Evolutionary conservation across 1,140 invertebrate genomes (phyloP).

Genomic region (Coelopa frigida): DNA sequence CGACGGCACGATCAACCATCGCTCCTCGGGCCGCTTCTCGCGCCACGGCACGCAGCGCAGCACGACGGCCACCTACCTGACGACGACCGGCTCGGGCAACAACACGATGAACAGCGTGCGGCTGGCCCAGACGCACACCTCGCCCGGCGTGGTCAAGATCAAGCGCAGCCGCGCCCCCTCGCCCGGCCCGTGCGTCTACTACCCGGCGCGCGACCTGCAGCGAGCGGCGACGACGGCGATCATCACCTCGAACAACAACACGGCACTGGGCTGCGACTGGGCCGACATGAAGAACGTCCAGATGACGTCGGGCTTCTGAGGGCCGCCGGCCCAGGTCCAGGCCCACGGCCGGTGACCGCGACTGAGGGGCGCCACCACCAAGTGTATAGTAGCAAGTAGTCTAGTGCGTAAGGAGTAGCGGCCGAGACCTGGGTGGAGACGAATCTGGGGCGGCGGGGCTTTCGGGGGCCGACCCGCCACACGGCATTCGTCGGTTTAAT

Average conservation of each 20-base stretch:
- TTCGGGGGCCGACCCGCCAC: too few species aligned
- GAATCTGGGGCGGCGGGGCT: too few species aligned
- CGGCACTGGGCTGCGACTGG: conserved; percentile 35
- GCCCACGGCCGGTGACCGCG: too few species aligned
- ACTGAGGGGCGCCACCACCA: too few species aligned
- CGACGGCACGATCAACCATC: conserved; percentile 50
- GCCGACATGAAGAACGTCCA: conserved; percentile 21
- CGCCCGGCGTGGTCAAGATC: conserved; percentile 33
- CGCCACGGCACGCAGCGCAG: conserved; percentile 54
- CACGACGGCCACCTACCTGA: conserved; percentile 39
- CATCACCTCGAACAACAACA: conserved; percentile 33
- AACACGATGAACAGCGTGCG: conserved; percentile 34
- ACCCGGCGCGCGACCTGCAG: conserved; percentile 49
- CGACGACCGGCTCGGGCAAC: conserved; percentile 44
- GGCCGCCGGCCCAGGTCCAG: neutral
- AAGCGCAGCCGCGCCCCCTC: conserved; percentile 46
- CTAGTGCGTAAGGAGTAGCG: too few species aligned
- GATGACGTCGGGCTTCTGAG: conserved; percentile 37
- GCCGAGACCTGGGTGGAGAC: too few species aligned
- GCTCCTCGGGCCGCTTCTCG: conserved; percentile 59
- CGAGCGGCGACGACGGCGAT: conserved; percentile 27
- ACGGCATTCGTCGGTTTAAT: too few species aligned
- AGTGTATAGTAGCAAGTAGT: neutral
- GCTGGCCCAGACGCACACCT: conserved; percentile 22
- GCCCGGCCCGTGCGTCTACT: conserved; percentile 61